Percentiles rank a stretch among this genome's conserved stretches.
Evolutionary conservation across 2,888 invertebrate species (phyloP).

Genomic region (Bimastos eiseni): DNA sequence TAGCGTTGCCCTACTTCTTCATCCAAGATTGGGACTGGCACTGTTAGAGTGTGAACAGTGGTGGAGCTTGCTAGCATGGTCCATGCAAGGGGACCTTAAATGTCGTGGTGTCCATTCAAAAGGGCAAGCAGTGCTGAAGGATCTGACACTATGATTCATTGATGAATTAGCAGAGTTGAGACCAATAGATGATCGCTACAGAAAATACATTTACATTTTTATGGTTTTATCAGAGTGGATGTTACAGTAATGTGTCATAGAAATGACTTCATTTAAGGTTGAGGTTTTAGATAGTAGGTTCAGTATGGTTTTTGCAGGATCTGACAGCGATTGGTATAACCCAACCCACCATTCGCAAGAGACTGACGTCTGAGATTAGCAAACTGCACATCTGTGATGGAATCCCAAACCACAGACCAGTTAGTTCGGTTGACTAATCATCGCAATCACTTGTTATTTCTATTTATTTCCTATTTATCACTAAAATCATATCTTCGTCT

Average conservation of each 20-base stretch:
- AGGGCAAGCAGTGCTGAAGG: too few relatives aligned
- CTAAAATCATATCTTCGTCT: too few relatives aligned
- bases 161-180: too few relatives aligned
- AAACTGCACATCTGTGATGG: constrained; percentile 91
- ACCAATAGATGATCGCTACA: too few relatives aligned
- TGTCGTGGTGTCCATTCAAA: too few relatives aligned
- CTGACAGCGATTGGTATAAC: constrained; percentile 78
- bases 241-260: not conserved
- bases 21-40: too few relatives aligned
- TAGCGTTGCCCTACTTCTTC: too few relatives aligned
- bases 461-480: not conserved
- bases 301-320: constrained; percentile 61
- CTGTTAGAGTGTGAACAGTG: too few relatives aligned
- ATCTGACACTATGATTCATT: too few relatives aligned
- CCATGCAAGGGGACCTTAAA: too few relatives aligned
- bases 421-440: constrained; percentile 44
- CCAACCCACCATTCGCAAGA: constrained; percentile 93
- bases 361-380: constrained; percentile 93
- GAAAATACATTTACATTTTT: too few relatives aligned
- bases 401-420: constrained; percentile 73
- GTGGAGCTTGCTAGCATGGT: too few relatives aligned
- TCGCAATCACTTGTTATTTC: not conserved
- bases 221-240: not conserved
- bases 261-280: not conserved
- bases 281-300: not conserved